A percentile compares a stretch with the other conserved stretches of the same genome.
Evolutionary conservation across 2,113 vertebrate genomes (phyloP).

Genomic region (Dendrocopos noguchii): DNA sequence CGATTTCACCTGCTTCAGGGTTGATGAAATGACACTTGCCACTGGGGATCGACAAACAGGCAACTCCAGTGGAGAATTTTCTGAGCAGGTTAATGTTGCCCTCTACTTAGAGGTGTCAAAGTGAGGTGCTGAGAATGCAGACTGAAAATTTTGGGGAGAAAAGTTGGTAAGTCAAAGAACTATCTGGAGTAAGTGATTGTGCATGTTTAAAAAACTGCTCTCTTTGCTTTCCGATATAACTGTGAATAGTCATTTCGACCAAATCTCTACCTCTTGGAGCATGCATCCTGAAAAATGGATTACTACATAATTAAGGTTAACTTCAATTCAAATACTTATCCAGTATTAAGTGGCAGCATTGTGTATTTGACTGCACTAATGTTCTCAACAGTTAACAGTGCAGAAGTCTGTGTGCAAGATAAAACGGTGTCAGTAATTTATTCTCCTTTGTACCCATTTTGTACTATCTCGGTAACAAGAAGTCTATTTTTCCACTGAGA

Average conservation of each 20-base stretch:
- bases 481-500: neutral
- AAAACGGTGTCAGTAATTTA: neutral
- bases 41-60: neutral
- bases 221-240: neutral
- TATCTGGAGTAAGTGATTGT: neutral
- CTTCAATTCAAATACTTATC: neutral
- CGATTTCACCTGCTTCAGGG: neutral
- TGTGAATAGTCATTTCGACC: neutral
- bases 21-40: neutral
- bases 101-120: neutral
- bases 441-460: neutral
- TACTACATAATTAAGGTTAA: rapidly evolving
- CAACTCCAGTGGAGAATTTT: neutral
- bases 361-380: neutral
- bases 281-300: neutral
- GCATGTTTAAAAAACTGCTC: neutral
- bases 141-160: neutral
- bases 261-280: neutral
- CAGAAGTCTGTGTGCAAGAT: neutral
- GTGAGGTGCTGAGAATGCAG: neutral
- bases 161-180: neutral
- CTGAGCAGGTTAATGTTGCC: neutral
- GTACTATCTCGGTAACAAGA: neutral
- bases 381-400: neutral
- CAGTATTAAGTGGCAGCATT: neutral